Base-by-base conservation (phyloP, 2,888 invertebrate species). In the Pyrrhopygopsis socrates region DNA sequence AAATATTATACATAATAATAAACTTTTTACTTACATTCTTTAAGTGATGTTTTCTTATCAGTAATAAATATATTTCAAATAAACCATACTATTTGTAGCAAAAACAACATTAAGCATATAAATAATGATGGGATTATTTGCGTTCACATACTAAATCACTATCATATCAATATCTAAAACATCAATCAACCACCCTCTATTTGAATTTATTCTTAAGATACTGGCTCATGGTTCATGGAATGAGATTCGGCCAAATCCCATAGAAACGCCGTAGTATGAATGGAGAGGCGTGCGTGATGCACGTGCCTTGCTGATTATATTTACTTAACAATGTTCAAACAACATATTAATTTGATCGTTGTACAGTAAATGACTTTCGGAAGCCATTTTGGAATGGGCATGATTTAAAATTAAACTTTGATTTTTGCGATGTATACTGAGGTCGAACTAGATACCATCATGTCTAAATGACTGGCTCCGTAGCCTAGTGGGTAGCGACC, bases 271-370 rank as follows among this genome's bases (percentile, higher is more conserved):
- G 89, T 90, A 93, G 93, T 92, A 81, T 97, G 96, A 97, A 97
- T 96, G 91, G 96, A 91, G 91, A 91, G 95, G 95, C 97, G 97
- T 94, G 97, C 96, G 97, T 93, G 5, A 30, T 38, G 93, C 98
- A 97, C 98, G 98, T 97, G 98, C 81, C 96, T 50, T 6, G 30
- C 89, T 98, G 97, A 98, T 98, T 98, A 97, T 98, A 97, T 98
- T 98, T 98, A 97, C 97, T 97, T 97, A 96, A 97, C 96, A 95
- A 97, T 96, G 97, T 97, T 98, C 98, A 98, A 98, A 98, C 98
- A 98, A 97, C 97, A 97, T 98, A 97, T 98, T 98, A 98, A 98
- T 98, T 97, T 97, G 96, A 96, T 95, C 89, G 97, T 97, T 97
- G 97, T 97, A 96, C 94, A 94, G 95, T 94, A 97, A 97, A 97